Conservation (phyloP, 2,888 invertebrate genomes). For the Caenorhabditis imperialis region DNA sequence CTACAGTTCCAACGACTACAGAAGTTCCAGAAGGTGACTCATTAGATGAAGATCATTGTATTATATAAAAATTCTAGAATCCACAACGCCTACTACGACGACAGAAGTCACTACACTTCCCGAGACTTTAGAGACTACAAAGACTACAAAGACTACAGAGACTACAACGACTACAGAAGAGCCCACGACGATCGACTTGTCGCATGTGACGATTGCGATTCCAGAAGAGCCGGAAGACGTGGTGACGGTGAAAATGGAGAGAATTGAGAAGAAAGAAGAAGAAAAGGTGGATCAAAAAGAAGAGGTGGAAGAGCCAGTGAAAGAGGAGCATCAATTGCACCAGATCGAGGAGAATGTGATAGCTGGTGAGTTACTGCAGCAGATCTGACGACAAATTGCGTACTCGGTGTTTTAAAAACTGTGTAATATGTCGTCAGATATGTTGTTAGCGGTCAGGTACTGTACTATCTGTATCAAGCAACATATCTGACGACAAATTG, state of each 20-base stretch:
- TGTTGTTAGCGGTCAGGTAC: too few species aligned
- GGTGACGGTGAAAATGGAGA: too few species aligned
- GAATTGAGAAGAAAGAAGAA: too few species aligned
- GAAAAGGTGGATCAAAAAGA: too few species aligned
- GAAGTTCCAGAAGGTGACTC: too few species aligned
- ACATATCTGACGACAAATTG: too few species aligned
- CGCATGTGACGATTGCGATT: conserved; percentile 35
- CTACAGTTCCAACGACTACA: conserved; percentile 1
- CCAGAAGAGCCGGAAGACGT: conserved; percentile 29
- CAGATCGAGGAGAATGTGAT: conserved; percentile 47
- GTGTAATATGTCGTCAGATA: too few species aligned
- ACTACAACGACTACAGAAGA: conserved; percentile 21
- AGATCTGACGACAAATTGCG: too few species aligned
- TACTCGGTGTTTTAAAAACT: too few species aligned
- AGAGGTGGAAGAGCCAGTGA: too few species aligned
- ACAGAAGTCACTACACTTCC: conserved; percentile 5
- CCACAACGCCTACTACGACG: neutral
- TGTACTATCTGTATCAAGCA: too few species aligned
- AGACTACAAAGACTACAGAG: conserved; percentile 2
- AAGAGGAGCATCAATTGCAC: conserved; percentile 18
- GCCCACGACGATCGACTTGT: conserved; percentile 11
- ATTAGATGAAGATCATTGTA: too few species aligned
- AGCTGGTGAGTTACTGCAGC: conserved; percentile 16
- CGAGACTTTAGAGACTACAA: neutral
- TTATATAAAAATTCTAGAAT: neutral